Percentiles rank a stretch among this genome's conserved stretches.
Conservation (phyloP, 2,888 invertebrate genomes). For the Pasiphila rectangulata region DNA sequence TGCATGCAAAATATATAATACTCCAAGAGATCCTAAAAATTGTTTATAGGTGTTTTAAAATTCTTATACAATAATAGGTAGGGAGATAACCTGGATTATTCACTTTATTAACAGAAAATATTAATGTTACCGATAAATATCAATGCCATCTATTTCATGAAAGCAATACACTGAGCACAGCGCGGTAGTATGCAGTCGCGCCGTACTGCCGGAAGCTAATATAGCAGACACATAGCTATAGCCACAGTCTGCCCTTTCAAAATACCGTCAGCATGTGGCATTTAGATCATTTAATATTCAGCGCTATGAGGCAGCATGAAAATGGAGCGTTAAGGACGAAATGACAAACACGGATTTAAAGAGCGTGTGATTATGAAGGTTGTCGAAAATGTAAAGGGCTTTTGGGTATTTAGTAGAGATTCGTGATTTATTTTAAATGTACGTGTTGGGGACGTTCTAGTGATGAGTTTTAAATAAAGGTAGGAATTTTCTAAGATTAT, state of each 20-base stretch:
- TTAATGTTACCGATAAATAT: neutral
- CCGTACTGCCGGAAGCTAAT: slow-evolving; percentile 36
- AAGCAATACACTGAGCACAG: slow-evolving; percentile 13
- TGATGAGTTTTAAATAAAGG: neutral
- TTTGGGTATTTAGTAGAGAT: neutral
- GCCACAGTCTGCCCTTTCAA: slow-evolving; percentile 48
- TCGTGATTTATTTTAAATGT: too few relatives aligned
- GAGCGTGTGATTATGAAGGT: slow-evolving; percentile 12
- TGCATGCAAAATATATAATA: too few relatives aligned
- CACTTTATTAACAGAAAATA: neutral
- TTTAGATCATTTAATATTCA: slow-evolving; percentile 51
- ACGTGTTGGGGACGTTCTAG: too few relatives aligned
- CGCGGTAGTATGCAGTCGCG: slow-evolving; percentile 31
- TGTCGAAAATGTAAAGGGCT: slow-evolving; percentile 5
- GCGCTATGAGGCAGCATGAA: slow-evolving; percentile 34
- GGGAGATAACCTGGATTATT: too few relatives aligned
- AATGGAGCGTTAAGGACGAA: slow-evolving; percentile 45
- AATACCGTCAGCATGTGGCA: slow-evolving; percentile 48
- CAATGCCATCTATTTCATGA: slow-evolving; percentile 7
- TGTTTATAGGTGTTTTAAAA: too few relatives aligned
- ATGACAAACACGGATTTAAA: slow-evolving; percentile 20
- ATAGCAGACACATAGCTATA: slow-evolving; percentile 28
- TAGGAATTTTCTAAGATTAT: too few relatives aligned
- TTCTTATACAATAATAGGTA: too few relatives aligned
- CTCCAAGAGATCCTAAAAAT: too few relatives aligned